Conservation (phyloP, 1,140 invertebrate species). For the Zaprionus ornatus region DNA sequence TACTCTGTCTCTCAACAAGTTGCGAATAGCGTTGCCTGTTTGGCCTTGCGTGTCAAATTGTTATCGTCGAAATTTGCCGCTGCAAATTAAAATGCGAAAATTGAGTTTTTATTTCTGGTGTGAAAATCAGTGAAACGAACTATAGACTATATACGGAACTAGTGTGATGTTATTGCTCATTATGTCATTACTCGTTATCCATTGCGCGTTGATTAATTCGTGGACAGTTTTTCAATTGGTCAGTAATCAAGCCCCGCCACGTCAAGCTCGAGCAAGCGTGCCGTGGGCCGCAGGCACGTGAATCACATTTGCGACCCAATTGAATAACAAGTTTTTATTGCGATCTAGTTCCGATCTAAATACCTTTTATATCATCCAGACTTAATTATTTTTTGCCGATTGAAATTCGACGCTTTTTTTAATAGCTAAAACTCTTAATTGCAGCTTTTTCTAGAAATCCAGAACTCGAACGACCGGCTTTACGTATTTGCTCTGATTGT, state of each 20-base stretch:
- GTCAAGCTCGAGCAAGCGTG: constrained; percentile 4
- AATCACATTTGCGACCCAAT: not conserved
- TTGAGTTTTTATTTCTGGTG: constrained; percentile 57
- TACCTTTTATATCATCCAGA: not conserved
- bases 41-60: constrained; percentile 53
- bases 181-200: constrained; percentile 19
- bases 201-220: not conserved
- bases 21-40: not conserved
- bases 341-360: not conserved
- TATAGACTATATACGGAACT: not conserved
- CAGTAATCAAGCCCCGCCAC: not conserved
- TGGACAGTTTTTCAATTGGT: not conserved
- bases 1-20: not conserved
- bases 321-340: not conserved
- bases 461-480: not conserved
- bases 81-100: constrained; percentile 22
- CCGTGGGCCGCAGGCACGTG: not conserved
- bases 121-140: constrained; percentile 39
- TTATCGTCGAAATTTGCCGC: constrained; percentile 19
- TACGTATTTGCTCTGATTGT: not conserved
- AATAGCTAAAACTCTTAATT: not conserved
- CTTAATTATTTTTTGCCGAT: not conserved
- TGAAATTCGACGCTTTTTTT: not conserved
- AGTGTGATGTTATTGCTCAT: not conserved
- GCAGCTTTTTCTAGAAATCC: not conserved